A percentile compares a stretch with the other conserved stretches of the same genome.
Conservation (phyloP, 1,140 invertebrate species). For the Trissolcus basalis region DNA sequence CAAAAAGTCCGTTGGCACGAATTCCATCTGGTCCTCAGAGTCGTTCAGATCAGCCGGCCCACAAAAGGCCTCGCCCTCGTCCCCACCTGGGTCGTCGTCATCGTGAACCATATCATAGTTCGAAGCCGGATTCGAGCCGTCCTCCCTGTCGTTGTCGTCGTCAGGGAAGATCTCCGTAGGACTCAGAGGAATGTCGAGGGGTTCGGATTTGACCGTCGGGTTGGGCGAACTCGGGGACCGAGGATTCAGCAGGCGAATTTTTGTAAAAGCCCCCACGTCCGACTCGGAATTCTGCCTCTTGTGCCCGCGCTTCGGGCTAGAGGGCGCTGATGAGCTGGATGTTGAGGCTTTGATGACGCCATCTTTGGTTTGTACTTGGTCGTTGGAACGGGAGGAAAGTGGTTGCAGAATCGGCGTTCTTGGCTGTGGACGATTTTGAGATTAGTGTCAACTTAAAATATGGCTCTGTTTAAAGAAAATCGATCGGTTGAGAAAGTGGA, state of each 20-base stretch:
- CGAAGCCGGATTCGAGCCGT: slow-evolving; percentile 54
- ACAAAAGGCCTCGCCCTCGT: slow-evolving; percentile 44
- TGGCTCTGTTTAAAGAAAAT: too few relatives aligned
- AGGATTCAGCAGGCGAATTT: slow-evolving; percentile 70
- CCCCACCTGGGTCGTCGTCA: slow-evolving; percentile 70
- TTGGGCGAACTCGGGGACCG: slow-evolving; percentile 60
- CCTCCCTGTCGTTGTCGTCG: slow-evolving; percentile 61
- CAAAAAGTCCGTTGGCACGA: slow-evolving; percentile 74
- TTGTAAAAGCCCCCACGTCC: slow-evolving; percentile 63
- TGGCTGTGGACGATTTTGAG: slow-evolving; percentile 56
- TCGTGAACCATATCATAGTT: slow-evolving; percentile 68
- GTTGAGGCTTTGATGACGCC: slow-evolving; percentile 54
- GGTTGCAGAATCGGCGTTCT: slow-evolving; percentile 60
- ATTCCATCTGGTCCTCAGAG: slow-evolving; percentile 73
- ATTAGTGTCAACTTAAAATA: too few relatives aligned
- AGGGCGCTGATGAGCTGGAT: slow-evolving; percentile 42
- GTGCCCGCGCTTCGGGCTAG: slow-evolving; percentile 69
- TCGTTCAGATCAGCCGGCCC: slow-evolving; percentile 67
- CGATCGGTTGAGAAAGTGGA: too few relatives aligned
- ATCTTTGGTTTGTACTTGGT: slow-evolving; percentile 66
- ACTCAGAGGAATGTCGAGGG: slow-evolving; percentile 71
- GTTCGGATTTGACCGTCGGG: slow-evolving; percentile 68
- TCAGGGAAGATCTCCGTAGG: slow-evolving; percentile 68
- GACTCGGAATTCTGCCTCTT: slow-evolving; percentile 67
- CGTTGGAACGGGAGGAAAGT: slow-evolving; percentile 46